Evolutionary conservation across 2,797 vertebrate species (phyloP), one percentile per base, ranked within the genome.

Genomic region (Melanotaenia pygmaea): DNA sequence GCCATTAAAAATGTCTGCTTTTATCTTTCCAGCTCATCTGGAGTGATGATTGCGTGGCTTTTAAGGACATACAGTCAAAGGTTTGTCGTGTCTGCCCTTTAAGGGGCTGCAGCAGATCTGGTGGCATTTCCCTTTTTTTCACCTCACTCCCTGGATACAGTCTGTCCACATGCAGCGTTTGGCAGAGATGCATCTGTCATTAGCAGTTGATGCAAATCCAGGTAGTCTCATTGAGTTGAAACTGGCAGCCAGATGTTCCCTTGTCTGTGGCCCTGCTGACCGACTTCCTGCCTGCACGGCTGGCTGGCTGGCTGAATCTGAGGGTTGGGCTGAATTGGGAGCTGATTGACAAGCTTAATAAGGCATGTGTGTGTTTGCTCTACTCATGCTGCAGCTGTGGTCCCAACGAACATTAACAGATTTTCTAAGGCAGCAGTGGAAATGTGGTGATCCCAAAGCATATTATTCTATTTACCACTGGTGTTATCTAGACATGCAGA

Each of bases 231-330:
- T 73, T 12, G 76, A 85, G 81, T 79, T 81, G 86, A 79, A 75
- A 86, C 81, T 74, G 71, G 71, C 61, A 28, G 87, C 87, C 90
- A 90, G 89, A 87, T 93, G 90, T 87, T 92, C 56, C 53, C 64
- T 74, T 56, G 34, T 75, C 74, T 89, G 81, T 80, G 84, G 81
- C 85, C 70, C 50, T 12, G 58, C 63, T 30, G 72, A 70, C 75
- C 71, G 59, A n/a, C 84, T 77, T 77, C 59, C 74, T 74, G 73
- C 69, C 77, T 70, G 73, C 71, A 43, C 4, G 68, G 45, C 66
- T 73, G 82, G 62, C 66, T 80, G 69, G 30, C 63, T 67, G 88
- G 54, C 77, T 82, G 74, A 38, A 72, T 80, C 51, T 76, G 59
- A 77, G 65, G 68, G 56, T 62, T 56, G 85, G 34, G 35, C 69